These are phyloP conservation scores for Cynopterus sphinx DNA, from an alignment of 2,797 vertebrate genomes.

Conservation along the genomic window DNA sequence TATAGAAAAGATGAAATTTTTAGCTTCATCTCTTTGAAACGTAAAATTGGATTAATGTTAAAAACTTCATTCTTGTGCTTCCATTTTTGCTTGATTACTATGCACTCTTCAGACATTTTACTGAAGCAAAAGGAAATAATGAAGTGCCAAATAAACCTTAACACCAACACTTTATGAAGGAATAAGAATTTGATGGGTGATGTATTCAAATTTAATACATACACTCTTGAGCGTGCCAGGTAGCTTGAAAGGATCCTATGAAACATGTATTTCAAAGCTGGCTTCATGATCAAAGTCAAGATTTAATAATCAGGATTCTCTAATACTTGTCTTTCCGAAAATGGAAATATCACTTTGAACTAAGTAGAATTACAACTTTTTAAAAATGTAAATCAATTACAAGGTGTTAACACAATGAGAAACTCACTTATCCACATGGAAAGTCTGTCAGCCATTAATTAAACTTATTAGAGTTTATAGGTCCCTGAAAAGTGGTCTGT, in stretches of 20 bases:
- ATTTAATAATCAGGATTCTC: conserved; percentile 77
- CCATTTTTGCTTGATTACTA: conserved; percentile 59
- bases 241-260: conserved; percentile 71
- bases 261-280: conserved; percentile 79
- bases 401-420: conserved; percentile 78
- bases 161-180: conserved; percentile 59
- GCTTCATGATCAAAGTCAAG: conserved; percentile 78
- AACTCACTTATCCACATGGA: conserved; percentile 74
- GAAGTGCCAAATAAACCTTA: conserved; percentile 50
- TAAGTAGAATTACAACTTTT: conserved; percentile 77
- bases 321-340: conserved; percentile 57
- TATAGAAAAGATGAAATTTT: conserved; percentile 47
- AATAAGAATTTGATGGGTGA: conserved; percentile 60
- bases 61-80: conserved; percentile 63
- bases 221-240: conserved; percentile 63
- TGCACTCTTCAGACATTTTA: conserved; percentile 63
- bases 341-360: conserved; percentile 76
- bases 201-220: conserved; percentile 68
- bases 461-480: conserved; percentile 69
- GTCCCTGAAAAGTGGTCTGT: conserved; percentile 53
- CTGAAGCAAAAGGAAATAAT: conserved; percentile 61
- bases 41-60: conserved; percentile 62
- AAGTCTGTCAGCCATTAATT: conserved; percentile 76
- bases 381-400: conserved; percentile 83
- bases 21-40: conserved; percentile 66